Evolutionary conservation across 2,113 vertebrate genomes (phyloP), one percentile per base, ranked within the genome.

Genomic region (Psittacus erithacus): DNA sequence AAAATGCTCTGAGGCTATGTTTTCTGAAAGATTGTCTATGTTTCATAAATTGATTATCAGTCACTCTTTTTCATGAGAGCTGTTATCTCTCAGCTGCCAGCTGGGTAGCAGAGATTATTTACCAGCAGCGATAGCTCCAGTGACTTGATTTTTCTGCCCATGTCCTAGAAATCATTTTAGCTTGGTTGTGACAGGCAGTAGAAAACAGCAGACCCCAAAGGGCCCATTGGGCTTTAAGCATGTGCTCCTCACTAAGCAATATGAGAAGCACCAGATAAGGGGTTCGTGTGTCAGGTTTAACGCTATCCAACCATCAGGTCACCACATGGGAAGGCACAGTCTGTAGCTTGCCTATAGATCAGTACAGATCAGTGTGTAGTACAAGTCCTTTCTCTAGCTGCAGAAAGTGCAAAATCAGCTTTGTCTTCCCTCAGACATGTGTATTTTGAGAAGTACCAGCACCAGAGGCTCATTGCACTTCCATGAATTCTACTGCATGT

Each of bases 321-420:
- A 1, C 46, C 49, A 3, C 1, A 1, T 0, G 0, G 70, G 60
- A 67, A 69, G 47, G n/a, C 28, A 20, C 49, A 81, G n/a, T 6
- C 0, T 35, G 17, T 17, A n/a, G n/a, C 35, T 82, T 78, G 65
- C 31, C 39, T 52, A 1, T 1, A 71, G 49, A 75, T 43, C 55
- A 43, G 20, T 22, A 29, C 39, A 13, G n/a, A 75, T 22, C 65
- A 27, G 20, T 11, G 25, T 20, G 17, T 7, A 41, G 9, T 35
- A 19, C 33, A 38, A 35, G 19, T 69, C 73, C 33, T 65, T 85
- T 57, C 20, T 73, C n/a, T 13, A 82, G 43, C 62, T 71, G 20
- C 35, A 57, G 53, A 80, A 91, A 67, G 13, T 49, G 49, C 35
- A 75, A 69, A 88, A 68, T 64, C 55, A 52, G 38, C 29, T 88